Percentiles rank a stretch among this genome's conserved stretches.
These are phyloP conservation scores for Leptinotarsa defecta DNA, from an alignment of 1,140 invertebrate genomes.

Conservation along the genomic window DNA sequence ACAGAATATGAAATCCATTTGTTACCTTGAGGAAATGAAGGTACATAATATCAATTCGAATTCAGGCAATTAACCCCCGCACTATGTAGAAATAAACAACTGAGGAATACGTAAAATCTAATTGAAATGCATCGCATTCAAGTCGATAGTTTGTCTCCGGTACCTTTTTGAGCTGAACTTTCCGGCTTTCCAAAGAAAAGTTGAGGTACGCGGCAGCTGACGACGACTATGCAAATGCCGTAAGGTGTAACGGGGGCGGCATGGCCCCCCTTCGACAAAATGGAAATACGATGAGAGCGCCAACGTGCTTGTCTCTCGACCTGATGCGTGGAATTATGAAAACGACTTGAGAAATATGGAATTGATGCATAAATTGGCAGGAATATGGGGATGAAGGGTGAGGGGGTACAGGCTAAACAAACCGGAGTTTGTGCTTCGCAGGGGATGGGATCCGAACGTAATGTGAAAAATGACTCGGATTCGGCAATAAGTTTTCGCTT, in stretches of 20 bases:
- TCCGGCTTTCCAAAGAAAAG: constrained; percentile 49
- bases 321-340: constrained; percentile 57
- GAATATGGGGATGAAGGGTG: constrained; percentile 22
- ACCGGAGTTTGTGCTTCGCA: constrained; percentile 19
- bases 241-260: constrained; percentile 37
- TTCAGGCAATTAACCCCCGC: neutral
- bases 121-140: constrained; percentile 55
- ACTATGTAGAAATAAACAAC: constrained; percentile 18
- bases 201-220: constrained; percentile 55
- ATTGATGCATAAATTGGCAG: constrained; percentile 55
- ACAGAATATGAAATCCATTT: too few species aligned
- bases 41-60: too few species aligned
- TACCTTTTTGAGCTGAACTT: constrained; percentile 51
- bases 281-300: constrained; percentile 54
- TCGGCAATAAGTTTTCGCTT: neutral
- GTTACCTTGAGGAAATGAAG: too few species aligned
- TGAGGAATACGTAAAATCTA: constrained; percentile 49
- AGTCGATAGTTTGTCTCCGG: constrained; percentile 52
- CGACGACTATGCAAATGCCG: constrained; percentile 55
- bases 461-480: constrained; percentile 21
- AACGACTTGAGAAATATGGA: constrained; percentile 58
- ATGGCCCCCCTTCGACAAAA: constrained; percentile 43
- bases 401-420: constrained; percentile 32
- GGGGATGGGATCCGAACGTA: neutral
- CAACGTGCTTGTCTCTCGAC: constrained; percentile 46